A percentile compares a stretch with the other conserved stretches of the same genome.
Conservation (phyloP, 2,888 invertebrate genomes). For the Noctua janthe region DNA sequence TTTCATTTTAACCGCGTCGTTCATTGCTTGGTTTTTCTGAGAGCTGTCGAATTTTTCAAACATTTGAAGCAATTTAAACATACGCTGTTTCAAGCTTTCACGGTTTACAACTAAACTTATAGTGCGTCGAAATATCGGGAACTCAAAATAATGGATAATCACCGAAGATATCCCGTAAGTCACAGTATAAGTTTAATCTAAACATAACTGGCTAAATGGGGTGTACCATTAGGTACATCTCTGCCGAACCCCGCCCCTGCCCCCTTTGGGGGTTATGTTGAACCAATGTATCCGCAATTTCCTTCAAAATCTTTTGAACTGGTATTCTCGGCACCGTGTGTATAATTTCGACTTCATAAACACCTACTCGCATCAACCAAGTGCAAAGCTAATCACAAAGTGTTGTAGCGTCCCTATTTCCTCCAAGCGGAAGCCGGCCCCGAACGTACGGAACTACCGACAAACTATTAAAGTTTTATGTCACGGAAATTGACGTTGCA, state of each 20-base stretch:
- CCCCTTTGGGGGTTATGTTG: too few species aligned
- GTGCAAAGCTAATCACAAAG: constrained; percentile 29
- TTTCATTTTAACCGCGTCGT: background rate
- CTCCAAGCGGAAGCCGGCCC: constrained; percentile 12
- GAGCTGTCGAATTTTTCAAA: background rate
- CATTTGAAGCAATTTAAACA: background rate
- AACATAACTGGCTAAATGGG: too few species aligned
- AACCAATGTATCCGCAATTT: background rate
- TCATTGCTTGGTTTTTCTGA: background rate
- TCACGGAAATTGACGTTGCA: constrained; percentile 32
- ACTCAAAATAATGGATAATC: too few species aligned
- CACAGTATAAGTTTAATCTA: too few species aligned
- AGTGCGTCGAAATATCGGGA: too few species aligned
- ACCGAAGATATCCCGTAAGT: too few species aligned
- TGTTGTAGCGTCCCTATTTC: constrained; percentile 30
- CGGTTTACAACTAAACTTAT: too few species aligned
- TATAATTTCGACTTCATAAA: background rate
- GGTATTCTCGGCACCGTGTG: background rate
- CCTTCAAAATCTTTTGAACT: too few species aligned
- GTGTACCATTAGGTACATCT: too few species aligned
- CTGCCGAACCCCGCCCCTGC: too few species aligned
- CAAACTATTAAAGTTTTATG: constrained; percentile 51
- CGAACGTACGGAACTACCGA: constrained; percentile 21
- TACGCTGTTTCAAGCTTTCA: too few species aligned
- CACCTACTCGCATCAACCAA: background rate